A percentile compares a stretch with the other conserved stretches of the same genome.
These are phyloP conservation scores for Petrocephalus schoutedeni DNA, from an alignment of 2,797 vertebrate genomes.

Conservation along the genomic window DNA sequence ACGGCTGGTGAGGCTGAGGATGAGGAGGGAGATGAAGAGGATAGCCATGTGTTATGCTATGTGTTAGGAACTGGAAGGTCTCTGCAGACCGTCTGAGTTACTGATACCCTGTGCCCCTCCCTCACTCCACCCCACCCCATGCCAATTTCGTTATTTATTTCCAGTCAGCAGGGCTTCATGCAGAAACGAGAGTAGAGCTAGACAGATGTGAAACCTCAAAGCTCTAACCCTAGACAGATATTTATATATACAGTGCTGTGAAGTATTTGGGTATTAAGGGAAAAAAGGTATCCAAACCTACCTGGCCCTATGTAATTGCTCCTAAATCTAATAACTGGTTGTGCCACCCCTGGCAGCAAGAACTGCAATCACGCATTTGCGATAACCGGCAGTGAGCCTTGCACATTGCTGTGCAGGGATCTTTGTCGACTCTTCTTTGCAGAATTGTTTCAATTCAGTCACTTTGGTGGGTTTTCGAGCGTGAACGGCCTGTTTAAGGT, in stretches of 20 bases:
- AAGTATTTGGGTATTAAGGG: too few relatives aligned
- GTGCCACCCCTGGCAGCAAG: too few relatives aligned
- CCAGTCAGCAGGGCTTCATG: background rate
- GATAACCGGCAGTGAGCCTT: too few relatives aligned
- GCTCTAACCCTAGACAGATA: background rate
- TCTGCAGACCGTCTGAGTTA: background rate
- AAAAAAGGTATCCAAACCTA: too few relatives aligned
- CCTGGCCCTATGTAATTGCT: too few relatives aligned
- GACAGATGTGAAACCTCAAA: background rate
- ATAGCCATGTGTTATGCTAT: background rate
- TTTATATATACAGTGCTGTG: background rate
- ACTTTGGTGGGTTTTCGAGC: too few relatives aligned
- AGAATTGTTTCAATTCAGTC: too few relatives aligned
- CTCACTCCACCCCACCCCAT: background rate
- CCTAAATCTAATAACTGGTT: too few relatives aligned
- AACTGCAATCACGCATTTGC: too few relatives aligned
- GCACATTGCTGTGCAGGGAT: too few relatives aligned
- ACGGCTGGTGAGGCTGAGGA: background rate
- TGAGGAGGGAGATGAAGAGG: background rate
- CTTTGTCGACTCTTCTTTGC: too few relatives aligned
- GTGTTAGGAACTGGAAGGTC: background rate
- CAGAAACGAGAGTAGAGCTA: background rate
- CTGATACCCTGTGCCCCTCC: background rate
- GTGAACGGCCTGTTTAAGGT: too few relatives aligned
- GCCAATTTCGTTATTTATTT: background rate